Percentiles rank a stretch among this genome's conserved stretches.
phyloP scores from a whole-genome alignment of 2,113 vertebrate genomes.

The Malurus cyaneus region DNA sequence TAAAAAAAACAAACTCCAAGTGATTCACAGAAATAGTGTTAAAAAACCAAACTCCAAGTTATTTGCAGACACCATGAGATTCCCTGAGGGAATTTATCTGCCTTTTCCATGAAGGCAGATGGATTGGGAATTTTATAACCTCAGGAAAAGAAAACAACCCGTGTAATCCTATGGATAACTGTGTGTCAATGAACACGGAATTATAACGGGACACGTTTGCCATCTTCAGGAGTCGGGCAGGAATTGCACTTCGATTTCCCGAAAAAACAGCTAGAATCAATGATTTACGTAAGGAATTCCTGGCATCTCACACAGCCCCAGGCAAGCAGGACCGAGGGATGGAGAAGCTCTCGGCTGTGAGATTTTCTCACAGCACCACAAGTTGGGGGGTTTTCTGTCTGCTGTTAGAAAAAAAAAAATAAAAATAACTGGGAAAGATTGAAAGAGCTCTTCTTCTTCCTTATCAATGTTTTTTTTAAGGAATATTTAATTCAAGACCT shows the following conservation, averaged over 20 bases:
- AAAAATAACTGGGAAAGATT: background rate
- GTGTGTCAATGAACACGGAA: background rate
- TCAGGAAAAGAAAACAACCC: background rate
- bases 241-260: background rate
- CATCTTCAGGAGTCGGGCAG: slow-evolving; percentile 16
- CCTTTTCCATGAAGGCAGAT: background rate
- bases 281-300: background rate
- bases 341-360: background rate
- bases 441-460: background rate
- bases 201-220: background rate
- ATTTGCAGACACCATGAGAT: background rate
- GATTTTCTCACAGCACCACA: background rate
- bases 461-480: background rate
- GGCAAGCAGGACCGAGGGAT: background rate
- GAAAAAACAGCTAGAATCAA: background rate
- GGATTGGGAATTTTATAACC: background rate
- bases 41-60: background rate
- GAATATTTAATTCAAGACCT: background rate
- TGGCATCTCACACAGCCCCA: background rate
- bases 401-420: background rate
- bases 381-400: background rate
- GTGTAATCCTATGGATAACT: fast-evolving
- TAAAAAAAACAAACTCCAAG: background rate
- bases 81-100: background rate
- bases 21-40: background rate